These are phyloP conservation scores for Luperina testacea DNA, from an alignment of 2,888 invertebrate genomes.

Conservation along the genomic window DNA sequence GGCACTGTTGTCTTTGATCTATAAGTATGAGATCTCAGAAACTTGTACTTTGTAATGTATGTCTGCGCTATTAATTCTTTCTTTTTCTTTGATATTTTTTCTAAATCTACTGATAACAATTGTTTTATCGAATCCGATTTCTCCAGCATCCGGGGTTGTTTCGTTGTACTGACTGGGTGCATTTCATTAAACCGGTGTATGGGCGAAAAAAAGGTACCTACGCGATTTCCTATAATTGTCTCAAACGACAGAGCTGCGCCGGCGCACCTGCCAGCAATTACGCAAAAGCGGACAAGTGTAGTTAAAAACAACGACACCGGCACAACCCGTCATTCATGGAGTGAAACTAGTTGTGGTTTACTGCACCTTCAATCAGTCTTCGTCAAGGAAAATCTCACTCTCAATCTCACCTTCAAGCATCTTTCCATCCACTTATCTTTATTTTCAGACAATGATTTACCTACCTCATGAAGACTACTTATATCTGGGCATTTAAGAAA, in stretches of 20 bases:
- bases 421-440: not conserved
- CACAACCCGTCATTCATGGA: constrained; percentile 75
- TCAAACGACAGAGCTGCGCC: constrained; percentile 64
- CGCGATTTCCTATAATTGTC: constrained; percentile 74
- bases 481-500: not conserved
- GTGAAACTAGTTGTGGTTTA: constrained; percentile 78
- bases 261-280: constrained; percentile 82
- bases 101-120: not conserved
- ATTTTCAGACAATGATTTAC: constrained; percentile 1
- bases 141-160: constrained; percentile 18
- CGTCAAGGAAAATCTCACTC: constrained; percentile 18
- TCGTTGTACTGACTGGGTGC: not conserved
- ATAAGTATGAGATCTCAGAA: not conserved
- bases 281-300: constrained; percentile 76
- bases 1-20: not conserved
- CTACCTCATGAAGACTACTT: not conserved
- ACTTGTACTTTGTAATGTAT: not conserved
- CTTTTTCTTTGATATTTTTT: not conserved
- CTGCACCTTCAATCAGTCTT: constrained; percentile 55
- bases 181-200: constrained; percentile 30
- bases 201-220: constrained; percentile 41
- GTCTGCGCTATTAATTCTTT: not conserved
- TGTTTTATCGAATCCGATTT: constrained; percentile 10
- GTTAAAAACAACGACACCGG: constrained; percentile 74
- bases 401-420: constrained; percentile 1